Conservation (phyloP, 2,113 vertebrate genomes). For the Entomyzon cyanotis region DNA sequence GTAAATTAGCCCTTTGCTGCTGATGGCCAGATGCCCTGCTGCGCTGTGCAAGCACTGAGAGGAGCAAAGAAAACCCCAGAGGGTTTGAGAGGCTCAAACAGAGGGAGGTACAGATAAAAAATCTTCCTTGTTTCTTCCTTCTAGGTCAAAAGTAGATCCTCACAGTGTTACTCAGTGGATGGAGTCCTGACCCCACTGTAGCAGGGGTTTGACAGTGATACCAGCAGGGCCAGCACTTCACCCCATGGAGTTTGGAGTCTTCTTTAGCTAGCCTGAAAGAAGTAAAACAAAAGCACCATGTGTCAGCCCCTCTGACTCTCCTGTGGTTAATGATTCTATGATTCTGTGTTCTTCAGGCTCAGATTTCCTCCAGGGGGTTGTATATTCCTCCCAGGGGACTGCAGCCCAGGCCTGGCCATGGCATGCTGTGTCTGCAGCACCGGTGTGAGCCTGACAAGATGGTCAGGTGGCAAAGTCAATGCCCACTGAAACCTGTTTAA, state of each 20-base stretch:
- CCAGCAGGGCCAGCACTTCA: background rate
- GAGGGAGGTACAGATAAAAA: background rate
- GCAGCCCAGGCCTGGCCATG: background rate
- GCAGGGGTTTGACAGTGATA: background rate
- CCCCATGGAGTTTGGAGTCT: background rate
- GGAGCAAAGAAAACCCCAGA: conserved; percentile 15
- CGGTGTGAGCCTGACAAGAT: background rate
- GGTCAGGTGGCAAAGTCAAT: background rate
- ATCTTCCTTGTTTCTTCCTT: background rate
- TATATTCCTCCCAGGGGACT: background rate
- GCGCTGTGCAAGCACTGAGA: background rate
- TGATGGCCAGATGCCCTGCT: conserved; percentile 22
- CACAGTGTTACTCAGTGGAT: accelerated
- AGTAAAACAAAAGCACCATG: background rate
- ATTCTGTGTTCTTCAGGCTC: background rate
- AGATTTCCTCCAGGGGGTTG: background rate
- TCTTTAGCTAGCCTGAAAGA: background rate
- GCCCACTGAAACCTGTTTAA: background rate
- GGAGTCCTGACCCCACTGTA: background rate
- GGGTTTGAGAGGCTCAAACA: background rate
- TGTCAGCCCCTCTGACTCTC: background rate
- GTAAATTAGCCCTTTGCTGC: conserved; percentile 1
- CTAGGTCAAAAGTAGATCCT: background rate
- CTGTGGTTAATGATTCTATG: background rate
- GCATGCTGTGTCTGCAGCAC: accelerated